A percentile compares a stretch with the other conserved stretches of the same genome.
Conservation (phyloP, 2,113 vertebrate species). For the Lampris megalopsis region DNA sequence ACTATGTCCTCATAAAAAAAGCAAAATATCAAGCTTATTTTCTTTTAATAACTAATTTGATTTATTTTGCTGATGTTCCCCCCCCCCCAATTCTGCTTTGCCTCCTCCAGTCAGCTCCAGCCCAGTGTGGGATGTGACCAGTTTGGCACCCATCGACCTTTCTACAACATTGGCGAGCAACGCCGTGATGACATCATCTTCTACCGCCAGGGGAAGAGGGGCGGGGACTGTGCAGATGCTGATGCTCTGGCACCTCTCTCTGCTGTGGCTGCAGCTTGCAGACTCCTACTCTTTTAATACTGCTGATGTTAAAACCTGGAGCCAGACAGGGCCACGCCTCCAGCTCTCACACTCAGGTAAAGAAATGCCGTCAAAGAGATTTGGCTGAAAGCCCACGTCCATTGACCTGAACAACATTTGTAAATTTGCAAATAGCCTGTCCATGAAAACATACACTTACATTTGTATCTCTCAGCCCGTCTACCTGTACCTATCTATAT, state of each 20-base stretch:
- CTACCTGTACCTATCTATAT: no score
- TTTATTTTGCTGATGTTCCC: neutral
- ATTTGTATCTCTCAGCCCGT: no score
- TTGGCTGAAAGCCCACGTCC: no score
- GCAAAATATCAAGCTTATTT: no score
- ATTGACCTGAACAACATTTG: no score
- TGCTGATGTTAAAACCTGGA: slow-evolving; percentile 25
- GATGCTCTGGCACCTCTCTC: slow-evolving; percentile 10
- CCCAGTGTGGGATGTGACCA: slow-evolving; percentile 40
- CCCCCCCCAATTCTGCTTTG: neutral
- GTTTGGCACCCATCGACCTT: neutral
- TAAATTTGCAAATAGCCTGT: no score
- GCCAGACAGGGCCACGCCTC: slow-evolving; percentile 52
- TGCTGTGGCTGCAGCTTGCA: slow-evolving; percentile 39
- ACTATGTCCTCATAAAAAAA: no score
- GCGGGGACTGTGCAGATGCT: neutral
- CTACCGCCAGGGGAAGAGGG: neutral
- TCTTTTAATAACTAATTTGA: no score
- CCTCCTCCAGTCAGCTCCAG: neutral
- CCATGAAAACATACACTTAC: no score
- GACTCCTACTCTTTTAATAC: neutral
- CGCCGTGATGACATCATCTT: slow-evolving; percentile 20
- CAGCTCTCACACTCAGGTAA: slow-evolving; percentile 69
- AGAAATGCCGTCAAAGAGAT: neutral
- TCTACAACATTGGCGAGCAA: slow-evolving; percentile 7